phyloP scores from a whole-genome alignment of 2,113 vertebrate genomes.

The Micronycteris hirsuta region DNA sequence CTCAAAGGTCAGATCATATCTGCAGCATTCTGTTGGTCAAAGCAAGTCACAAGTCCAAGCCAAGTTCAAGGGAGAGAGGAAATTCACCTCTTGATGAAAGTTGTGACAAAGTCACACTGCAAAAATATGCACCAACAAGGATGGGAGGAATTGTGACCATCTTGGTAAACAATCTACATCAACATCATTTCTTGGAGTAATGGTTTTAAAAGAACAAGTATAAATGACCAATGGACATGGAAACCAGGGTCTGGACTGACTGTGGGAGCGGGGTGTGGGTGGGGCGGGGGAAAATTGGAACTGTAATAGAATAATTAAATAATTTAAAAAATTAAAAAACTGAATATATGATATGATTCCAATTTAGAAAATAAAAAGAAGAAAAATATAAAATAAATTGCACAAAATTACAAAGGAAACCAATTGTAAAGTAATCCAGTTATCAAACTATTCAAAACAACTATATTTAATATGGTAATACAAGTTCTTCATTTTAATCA shows the following conservation, averaged over 20 bases:
- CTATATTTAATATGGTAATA: not conserved
- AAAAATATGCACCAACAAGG: not conserved
- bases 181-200: not conserved
- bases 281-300: no score
- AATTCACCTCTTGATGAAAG: not conserved
- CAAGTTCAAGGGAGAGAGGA: not conserved
- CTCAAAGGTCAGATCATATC: not conserved
- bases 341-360: no score
- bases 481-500: not conserved
- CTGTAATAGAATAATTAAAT: no score
- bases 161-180: not conserved
- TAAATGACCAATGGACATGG: no score
- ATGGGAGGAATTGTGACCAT: not conserved
- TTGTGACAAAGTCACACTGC: not conserved
- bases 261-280: no score
- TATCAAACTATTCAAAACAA: not conserved
- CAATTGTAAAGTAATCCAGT: not conserved
- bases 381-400: not conserved
- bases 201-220: not conserved
- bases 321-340: no score
- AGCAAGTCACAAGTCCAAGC: not conserved
- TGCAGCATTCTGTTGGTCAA: not conserved
- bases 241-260: no score
- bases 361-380: no score
- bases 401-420: not conserved